phyloP scores from a whole-genome alignment of 2,888 invertebrate genomes.

The Hyalella azteca region DNA sequence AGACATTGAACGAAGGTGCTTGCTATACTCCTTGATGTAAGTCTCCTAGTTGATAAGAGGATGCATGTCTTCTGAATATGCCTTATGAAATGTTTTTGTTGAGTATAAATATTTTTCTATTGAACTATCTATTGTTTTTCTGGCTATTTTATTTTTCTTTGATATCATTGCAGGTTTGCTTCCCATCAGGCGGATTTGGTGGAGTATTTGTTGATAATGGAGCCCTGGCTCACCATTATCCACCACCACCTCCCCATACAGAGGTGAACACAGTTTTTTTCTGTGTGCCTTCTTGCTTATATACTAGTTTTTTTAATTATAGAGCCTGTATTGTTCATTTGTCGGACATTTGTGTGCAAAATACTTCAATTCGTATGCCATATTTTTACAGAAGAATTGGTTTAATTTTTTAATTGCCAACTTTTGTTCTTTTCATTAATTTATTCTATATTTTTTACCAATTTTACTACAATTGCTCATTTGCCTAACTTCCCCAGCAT shows the following conservation, averaged over 20 bases:
- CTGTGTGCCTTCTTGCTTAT: neutral
- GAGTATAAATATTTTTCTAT: neutral
- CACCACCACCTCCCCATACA: neutral
- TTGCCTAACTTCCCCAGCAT: too few species aligned
- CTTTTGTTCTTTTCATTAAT: too few species aligned
- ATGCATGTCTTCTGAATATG: neutral
- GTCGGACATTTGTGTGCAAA: too few species aligned
- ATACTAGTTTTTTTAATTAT: neutral
- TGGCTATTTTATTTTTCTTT: neutral
- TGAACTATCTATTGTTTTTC: neutral
- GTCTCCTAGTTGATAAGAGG: neutral
- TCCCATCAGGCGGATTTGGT: neutral
- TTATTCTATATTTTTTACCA: too few species aligned
- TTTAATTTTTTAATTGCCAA: too few species aligned
- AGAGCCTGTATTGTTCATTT: too few species aligned
- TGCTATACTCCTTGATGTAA: neutral
- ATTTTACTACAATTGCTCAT: too few species aligned
- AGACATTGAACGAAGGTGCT: neutral
- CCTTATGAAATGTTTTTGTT: neutral
- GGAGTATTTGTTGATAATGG: slow-evolving; percentile 3
- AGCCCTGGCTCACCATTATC: neutral
- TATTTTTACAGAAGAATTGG: too few species aligned
- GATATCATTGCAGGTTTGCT: neutral
- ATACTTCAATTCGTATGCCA: too few species aligned
- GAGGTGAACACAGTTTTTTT: neutral